Evolutionary conservation across 2,797 vertebrate species (phyloP).

Genomic region (Catharus ustulatus): DNA sequence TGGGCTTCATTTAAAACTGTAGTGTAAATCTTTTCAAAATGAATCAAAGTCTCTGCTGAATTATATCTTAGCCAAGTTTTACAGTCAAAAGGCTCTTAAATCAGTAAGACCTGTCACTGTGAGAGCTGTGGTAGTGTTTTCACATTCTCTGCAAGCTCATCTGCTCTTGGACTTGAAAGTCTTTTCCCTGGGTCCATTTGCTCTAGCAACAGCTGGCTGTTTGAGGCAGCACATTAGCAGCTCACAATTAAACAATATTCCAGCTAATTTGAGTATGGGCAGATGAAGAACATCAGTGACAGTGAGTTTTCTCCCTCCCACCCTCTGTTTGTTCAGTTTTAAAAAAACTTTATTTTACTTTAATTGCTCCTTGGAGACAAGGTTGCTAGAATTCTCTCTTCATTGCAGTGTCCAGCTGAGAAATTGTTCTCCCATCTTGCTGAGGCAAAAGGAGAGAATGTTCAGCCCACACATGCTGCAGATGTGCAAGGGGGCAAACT

Average conservation of each 20-base stretch:
- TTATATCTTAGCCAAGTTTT: conserved; percentile 49
- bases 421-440: conserved; percentile 49
- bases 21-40: conserved; percentile 68
- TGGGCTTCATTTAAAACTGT: conserved; percentile 54
- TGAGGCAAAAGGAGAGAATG: conserved; percentile 18
- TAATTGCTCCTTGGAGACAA: conserved; percentile 47
- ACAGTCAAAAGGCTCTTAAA: conserved; percentile 61
- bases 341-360: conserved; percentile 52
- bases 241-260: conserved; percentile 58
- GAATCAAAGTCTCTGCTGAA: conserved; percentile 53
- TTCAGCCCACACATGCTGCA: conserved; percentile 45
- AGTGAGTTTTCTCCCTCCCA: conserved; percentile 10
- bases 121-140: conserved; percentile 36
- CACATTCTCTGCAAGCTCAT: not conserved
- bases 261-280: conserved; percentile 21
- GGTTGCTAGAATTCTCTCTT: conserved; percentile 32
- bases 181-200: not conserved
- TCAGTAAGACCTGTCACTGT: conserved; percentile 42
- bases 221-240: conserved; percentile 47
- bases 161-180: conserved; percentile 22
- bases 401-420: conserved; percentile 43
- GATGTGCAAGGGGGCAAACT: conserved; percentile 63
- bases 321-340: conserved; percentile 25
- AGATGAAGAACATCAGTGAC: conserved; percentile 39
- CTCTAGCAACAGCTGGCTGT: conserved; percentile 59